Evolutionary conservation across 1,140 invertebrate species (phyloP).

Genomic region (Mactra quadrangularis): DNA sequence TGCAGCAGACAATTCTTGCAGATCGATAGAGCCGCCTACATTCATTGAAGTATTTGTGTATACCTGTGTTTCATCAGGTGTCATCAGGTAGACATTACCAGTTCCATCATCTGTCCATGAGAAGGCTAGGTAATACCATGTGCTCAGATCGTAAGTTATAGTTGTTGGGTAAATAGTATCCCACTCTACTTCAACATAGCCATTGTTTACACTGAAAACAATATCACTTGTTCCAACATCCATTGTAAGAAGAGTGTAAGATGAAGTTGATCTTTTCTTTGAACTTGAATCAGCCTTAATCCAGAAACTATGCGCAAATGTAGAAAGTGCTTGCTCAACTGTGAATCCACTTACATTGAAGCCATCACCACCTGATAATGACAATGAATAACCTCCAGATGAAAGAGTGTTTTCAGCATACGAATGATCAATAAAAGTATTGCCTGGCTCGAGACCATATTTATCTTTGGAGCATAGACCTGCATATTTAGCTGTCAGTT

Average conservation of each 20-base stretch:
- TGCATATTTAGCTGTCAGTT: slow-evolving; percentile 12
- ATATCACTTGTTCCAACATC: slow-evolving; percentile 4
- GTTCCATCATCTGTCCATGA: slow-evolving; percentile 35
- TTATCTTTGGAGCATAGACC: slow-evolving; percentile 26
- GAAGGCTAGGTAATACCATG: slow-evolving; percentile 50
- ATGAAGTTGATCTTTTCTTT: slow-evolving; percentile 15
- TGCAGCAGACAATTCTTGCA: slow-evolving; percentile 5
- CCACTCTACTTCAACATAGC: slow-evolving; percentile 33
- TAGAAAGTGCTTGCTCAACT: slow-evolving; percentile 19
- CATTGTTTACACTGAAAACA: slow-evolving; percentile 17
- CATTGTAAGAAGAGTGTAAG: slow-evolving; percentile 1
- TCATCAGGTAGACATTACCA: slow-evolving; percentile 34
- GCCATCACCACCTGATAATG: slow-evolving; percentile 1
- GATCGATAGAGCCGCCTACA: not conserved
- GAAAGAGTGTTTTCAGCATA: slow-evolving; percentile 7
- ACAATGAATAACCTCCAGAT: slow-evolving; percentile 35
- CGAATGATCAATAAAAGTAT: slow-evolving; percentile 34
- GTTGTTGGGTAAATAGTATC: slow-evolving; percentile 21
- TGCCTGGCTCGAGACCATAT: not conserved
- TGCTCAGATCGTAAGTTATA: not conserved
- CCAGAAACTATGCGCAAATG: slow-evolving; percentile 32
- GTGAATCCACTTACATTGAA: slow-evolving; percentile 17
- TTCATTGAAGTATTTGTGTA: slow-evolving; percentile 8
- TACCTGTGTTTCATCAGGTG: slow-evolving; percentile 9
- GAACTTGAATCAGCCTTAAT: slow-evolving; percentile 6